These are phyloP conservation scores for Bombus huntii DNA, from an alignment of 1,140 invertebrate species.

Conservation along the genomic window DNA sequence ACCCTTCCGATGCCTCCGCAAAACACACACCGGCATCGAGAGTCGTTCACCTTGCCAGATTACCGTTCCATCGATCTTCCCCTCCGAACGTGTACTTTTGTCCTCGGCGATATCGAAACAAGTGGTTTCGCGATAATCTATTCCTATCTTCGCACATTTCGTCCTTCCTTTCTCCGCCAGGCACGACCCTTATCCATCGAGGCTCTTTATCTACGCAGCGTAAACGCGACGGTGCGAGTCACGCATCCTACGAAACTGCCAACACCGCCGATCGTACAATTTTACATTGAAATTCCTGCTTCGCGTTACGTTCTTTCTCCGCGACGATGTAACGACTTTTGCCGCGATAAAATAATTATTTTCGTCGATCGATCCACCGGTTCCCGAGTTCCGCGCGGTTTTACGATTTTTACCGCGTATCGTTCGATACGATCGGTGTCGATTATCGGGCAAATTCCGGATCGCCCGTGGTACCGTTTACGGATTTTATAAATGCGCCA, in stretches of 20 bases:
- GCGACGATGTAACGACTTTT: rapidly evolving
- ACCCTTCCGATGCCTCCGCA: not conserved
- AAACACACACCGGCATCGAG: not conserved
- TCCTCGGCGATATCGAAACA: not conserved
- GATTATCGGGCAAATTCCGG: too few species aligned
- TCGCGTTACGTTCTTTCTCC: rapidly evolving
- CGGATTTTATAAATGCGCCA: too few species aligned
- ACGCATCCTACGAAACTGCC: too few species aligned
- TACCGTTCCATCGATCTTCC: conserved; percentile 4
- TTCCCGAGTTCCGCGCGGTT: too few species aligned
- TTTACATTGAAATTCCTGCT: too few species aligned
- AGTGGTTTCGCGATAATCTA: not conserved
- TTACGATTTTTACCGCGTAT: too few species aligned
- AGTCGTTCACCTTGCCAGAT: conserved; percentile 45
- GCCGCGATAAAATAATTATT: too few species aligned
- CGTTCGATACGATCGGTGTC: too few species aligned
- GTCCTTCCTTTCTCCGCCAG: not conserved
- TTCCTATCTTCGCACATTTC: not conserved
- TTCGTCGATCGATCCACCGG: too few species aligned
- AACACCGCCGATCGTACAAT: too few species aligned
- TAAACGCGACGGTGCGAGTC: too few species aligned
- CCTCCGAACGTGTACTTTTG: not conserved
- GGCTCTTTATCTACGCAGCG: rapidly evolving
- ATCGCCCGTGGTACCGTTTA: too few species aligned
- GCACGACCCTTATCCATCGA: rapidly evolving